phyloP scores from a whole-genome alignment of 2,888 invertebrate species.

The Rhodophaea formosa region DNA sequence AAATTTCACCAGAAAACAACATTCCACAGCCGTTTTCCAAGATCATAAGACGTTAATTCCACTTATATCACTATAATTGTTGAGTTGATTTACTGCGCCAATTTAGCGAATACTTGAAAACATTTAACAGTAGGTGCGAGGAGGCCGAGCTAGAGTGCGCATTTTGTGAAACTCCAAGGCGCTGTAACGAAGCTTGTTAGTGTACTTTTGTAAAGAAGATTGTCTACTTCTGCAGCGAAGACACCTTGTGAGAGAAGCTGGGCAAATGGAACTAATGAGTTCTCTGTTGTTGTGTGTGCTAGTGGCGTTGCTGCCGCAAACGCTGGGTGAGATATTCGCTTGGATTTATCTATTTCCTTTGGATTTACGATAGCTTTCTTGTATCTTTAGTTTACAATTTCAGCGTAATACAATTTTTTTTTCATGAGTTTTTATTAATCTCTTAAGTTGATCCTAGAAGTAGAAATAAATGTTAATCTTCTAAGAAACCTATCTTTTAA shows the following conservation, averaged over 20 bases:
- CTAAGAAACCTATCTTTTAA: too few species aligned
- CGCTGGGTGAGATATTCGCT: slow-evolving; percentile 50
- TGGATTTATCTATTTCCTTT: slow-evolving; percentile 21
- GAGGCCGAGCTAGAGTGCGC: slow-evolving; percentile 41
- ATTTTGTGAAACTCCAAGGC: slow-evolving; percentile 57
- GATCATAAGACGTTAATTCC: neutral
- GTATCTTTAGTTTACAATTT: slow-evolving; percentile 22
- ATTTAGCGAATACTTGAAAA: slow-evolving; percentile 47
- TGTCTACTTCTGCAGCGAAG: slow-evolving; percentile 55
- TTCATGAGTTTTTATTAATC: too few species aligned
- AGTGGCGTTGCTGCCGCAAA: slow-evolving; percentile 49
- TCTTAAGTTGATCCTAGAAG: too few species aligned
- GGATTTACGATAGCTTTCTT: slow-evolving; percentile 17
- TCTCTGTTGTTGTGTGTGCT: slow-evolving; percentile 63
- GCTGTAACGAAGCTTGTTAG: slow-evolving; percentile 76
- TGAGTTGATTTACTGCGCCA: slow-evolving; percentile 26
- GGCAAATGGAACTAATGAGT: slow-evolving; percentile 75
- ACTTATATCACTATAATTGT: neutral
- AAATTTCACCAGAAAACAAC: slow-evolving; percentile 3
- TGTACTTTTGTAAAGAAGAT: slow-evolving; percentile 66
- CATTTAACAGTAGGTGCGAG: slow-evolving; percentile 47
- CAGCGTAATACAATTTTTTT: too few species aligned
- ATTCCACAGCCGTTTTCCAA: neutral
- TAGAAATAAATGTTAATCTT: too few species aligned
- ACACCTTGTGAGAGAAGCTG: slow-evolving; percentile 53